Evolutionary conservation across 2,797 vertebrate species (phyloP), one percentile per base, ranked within the genome.

Genomic region (Chloroceryle amazona): DNA sequence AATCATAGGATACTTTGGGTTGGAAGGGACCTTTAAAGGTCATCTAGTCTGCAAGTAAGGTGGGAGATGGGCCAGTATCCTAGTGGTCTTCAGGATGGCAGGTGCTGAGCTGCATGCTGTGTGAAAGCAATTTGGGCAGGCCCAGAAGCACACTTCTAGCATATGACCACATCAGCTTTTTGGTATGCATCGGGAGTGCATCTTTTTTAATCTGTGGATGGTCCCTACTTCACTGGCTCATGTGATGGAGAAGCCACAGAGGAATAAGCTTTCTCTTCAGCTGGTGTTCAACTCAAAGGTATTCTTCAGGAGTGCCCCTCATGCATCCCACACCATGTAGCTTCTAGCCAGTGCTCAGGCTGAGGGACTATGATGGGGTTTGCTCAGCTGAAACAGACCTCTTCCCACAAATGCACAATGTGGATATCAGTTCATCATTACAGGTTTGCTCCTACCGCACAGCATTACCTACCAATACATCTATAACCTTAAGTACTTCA

Each of bases 251-350:
- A 71, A 68, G 5, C 25, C 8, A 0, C 17, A 37, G 44, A 9
- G 6, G 8, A 94, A 65, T 6, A 18, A 92, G 6, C 26, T 60
- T 58, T 72, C 0, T 0, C 23, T 73, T 90, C 20, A 37, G 47
- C 42, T 65, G 33, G 16, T 33, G 41, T 29, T 84, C 0, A 0
- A 12, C 31, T 51, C 0, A 1, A 46, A 66, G 28, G 2, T 28
- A 5, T 7, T 46, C 49, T 65, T 49, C 58, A 37, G 20, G 28
- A 13, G 1, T 78, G 14, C 9, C 23, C 8, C 10, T 71, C 65
- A 25, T 14, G 7, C n/a, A 26, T 28, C 13, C 12, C 20, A 82
- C 4, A 6, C 37, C 9, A 4, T 9, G 29, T 14, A 66, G 42
- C 37, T 79, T 15, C 46, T 47, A 58, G 26, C 3, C 47, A 35